phyloP scores from a whole-genome alignment of 2,797 vertebrate species.

The Oophaga sylvatica region DNA sequence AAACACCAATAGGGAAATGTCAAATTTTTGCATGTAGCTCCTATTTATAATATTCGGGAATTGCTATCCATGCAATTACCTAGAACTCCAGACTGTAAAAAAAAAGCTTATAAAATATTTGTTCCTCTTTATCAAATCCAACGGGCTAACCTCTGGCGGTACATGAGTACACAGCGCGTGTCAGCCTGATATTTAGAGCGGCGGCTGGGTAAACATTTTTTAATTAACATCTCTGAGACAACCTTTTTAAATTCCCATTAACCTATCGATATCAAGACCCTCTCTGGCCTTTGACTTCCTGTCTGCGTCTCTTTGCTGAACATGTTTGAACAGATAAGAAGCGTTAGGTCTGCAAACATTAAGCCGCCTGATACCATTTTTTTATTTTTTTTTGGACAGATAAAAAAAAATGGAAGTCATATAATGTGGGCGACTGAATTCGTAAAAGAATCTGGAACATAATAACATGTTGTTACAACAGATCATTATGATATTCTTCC shows the following conservation, averaged over 20 bases:
- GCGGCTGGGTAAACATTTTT: constrained; percentile 43
- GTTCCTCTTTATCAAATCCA: neutral
- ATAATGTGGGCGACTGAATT: neutral
- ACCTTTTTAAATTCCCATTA: constrained; percentile 56
- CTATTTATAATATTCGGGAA: no score
- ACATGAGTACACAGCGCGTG: neutral
- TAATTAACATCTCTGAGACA: constrained; percentile 45
- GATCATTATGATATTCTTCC: neutral
- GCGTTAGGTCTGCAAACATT: neutral
- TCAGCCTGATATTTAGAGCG: constrained; percentile 32
- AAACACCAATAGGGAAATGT: no score
- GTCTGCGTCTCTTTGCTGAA: constrained; percentile 17
- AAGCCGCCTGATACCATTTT: neutral
- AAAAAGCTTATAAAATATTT: neutral
- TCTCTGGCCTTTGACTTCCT: constrained; percentile 3
- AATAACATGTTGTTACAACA: neutral
- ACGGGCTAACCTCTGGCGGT: neutral
- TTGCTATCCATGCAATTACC: neutral
- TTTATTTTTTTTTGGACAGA: neutral
- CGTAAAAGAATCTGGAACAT: neutral
- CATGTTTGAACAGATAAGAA: constrained; percentile 41
- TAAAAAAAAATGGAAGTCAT: neutral
- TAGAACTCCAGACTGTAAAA: neutral
- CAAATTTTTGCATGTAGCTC: no score
- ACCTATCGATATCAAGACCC: constrained; percentile 38